Evolutionary conservation across 30 jellyfish, hydroid and myxozoan species (phyloP).

Genomic region (Hydra vulgaris): DNA sequence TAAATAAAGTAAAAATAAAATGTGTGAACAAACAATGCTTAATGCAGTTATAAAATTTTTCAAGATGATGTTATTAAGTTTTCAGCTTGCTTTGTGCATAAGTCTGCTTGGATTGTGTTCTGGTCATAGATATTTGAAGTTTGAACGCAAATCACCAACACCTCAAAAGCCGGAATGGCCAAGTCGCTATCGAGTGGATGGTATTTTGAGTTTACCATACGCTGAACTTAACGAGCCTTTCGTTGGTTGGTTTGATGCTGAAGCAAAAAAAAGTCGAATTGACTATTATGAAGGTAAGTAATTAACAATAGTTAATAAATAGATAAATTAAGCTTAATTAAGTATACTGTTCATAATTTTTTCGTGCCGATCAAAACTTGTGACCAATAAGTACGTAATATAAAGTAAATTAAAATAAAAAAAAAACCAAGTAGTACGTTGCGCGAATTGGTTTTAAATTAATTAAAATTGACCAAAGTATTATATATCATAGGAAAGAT

Average conservation of each 20-base stretch:
- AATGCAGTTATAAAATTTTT: too few species aligned
- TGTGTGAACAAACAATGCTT: too few species aligned
- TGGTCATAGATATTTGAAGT: neutral
- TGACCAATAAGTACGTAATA: too few species aligned
- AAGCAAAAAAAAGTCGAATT: slow-evolving; percentile 19
- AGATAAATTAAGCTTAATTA: neutral
- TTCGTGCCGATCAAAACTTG: neutral
- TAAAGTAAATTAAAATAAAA: too few species aligned
- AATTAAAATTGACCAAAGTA: too few species aligned
- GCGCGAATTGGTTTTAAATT: too few species aligned
- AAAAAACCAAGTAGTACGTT: too few species aligned
- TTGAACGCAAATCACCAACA: neutral
- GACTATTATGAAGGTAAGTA: slow-evolving; percentile 32
- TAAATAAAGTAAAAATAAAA: too few species aligned
- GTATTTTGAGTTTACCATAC: slow-evolving; percentile 29
- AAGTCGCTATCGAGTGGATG: slow-evolving; percentile 42
- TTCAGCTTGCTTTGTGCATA: neutral
- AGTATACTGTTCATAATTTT: neutral
- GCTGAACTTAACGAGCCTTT: slow-evolving; percentile 36
- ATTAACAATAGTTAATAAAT: neutral
- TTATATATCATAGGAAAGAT: too few species aligned
- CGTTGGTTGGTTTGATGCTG: slow-evolving; percentile 33
- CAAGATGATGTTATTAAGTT: neutral
- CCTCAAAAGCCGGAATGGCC: slow-evolving; percentile 56
- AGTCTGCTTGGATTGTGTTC: neutral